These are phyloP conservation scores for Sinodicranocentrus sp. DNA, from an alignment of 2,888 invertebrate genomes.

Conservation along the genomic window DNA sequence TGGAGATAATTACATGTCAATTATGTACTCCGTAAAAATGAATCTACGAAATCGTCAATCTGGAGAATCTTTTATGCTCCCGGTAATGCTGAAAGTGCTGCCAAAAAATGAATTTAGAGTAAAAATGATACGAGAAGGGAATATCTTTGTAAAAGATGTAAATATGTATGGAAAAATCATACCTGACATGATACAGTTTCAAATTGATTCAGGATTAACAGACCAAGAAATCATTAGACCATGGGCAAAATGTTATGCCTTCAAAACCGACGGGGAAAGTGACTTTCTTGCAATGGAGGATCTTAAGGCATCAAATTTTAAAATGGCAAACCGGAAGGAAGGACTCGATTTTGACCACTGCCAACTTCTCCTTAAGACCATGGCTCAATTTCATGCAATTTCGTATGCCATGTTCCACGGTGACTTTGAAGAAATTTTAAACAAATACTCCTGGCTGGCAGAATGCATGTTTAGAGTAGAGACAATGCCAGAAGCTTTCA, in stretches of 20 bases:
- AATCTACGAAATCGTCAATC: constrained; percentile 50
- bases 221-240: constrained; percentile 35
- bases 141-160: constrained; percentile 65
- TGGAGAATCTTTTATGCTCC: constrained; percentile 23
- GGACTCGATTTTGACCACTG: constrained; percentile 71
- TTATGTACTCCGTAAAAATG: constrained; percentile 73
- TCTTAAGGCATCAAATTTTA: constrained; percentile 49
- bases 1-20: constrained; percentile 75
- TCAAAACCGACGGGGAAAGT: constrained; percentile 50
- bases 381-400: constrained; percentile 73
- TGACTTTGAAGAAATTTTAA: constrained; percentile 66
- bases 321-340: constrained; percentile 69
- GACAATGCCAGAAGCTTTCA: constrained; percentile 46
- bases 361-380: constrained; percentile 44
- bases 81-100: constrained; percentile 70
- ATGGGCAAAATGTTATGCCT: constrained; percentile 55
- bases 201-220: constrained; percentile 35
- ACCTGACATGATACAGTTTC: constrained; percentile 47
- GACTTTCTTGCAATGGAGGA: constrained; percentile 67
- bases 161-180: constrained; percentile 53
- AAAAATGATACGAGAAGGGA: constrained; percentile 64
- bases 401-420: constrained; percentile 73
- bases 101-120: constrained; percentile 63
- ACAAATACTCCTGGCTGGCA: constrained; percentile 69
- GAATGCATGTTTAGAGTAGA: constrained; percentile 68